Conservation (phyloP, 2,888 invertebrate species). For the Agonum fuliginosum region DNA sequence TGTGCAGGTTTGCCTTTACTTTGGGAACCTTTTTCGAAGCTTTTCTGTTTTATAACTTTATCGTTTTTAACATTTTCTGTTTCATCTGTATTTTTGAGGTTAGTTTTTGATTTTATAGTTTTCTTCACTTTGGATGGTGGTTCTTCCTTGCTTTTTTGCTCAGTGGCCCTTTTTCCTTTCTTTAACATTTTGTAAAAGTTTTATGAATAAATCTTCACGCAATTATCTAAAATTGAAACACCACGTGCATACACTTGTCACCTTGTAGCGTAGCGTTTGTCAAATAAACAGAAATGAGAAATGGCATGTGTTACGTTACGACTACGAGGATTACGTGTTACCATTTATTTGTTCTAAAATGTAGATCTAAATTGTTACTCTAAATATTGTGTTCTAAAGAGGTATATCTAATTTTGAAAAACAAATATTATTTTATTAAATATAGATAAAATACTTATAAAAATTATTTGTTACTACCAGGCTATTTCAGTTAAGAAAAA, state of each 20-base stretch:
- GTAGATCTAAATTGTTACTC: neutral
- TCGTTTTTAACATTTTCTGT: neutral
- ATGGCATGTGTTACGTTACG: no score
- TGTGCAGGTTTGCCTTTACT: slow-evolving; percentile 3
- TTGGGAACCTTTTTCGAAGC: slow-evolving; percentile 39
- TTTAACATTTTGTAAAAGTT: slow-evolving; percentile 40
- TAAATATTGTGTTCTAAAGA: neutral
- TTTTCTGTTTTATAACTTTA: slow-evolving; percentile 11
- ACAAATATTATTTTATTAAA: no score
- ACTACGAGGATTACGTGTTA: neutral
- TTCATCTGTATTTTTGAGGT: slow-evolving; percentile 48
- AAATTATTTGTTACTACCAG: no score
- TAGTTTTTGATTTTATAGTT: slow-evolving; percentile 30
- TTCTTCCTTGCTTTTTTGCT: slow-evolving; percentile 38
- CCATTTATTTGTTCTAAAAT: neutral
- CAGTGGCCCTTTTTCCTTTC: slow-evolving; percentile 29
- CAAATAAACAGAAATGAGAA: neutral
- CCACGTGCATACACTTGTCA: slow-evolving; percentile 42
- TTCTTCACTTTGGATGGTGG: slow-evolving; percentile 55
- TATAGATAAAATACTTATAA: no score
- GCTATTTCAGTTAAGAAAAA: no score
- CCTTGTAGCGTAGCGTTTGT: no score
- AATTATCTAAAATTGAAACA: slow-evolving; percentile 1
- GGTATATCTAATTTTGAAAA: no score
- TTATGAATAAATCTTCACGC: neutral